Percentiles rank a stretch among this genome's conserved stretches.
Evolutionary conservation across 1,140 invertebrate genomes (phyloP).

Genomic region (Centruroides sculpturatus): DNA sequence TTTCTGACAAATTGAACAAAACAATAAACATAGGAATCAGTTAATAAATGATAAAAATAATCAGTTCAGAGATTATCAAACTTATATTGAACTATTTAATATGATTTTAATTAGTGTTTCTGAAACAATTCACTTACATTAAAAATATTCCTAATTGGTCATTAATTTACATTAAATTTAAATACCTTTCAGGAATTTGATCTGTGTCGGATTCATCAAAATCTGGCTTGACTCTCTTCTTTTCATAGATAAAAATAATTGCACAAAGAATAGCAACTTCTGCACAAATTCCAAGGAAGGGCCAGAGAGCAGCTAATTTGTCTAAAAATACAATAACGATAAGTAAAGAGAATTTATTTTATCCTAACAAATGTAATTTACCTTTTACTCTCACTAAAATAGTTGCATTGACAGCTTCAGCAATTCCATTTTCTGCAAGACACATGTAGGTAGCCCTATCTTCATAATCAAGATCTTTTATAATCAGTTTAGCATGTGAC

Average conservation of each 20-base stretch:
- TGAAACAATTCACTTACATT: background rate
- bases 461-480: conserved; percentile 9
- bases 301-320: conserved; percentile 80
- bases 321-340: conserved; percentile 31
- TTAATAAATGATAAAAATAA: too few species aligned
- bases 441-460: conserved; percentile 31
- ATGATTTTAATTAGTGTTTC: background rate
- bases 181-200: conserved; percentile 60
- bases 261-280: conserved; percentile 85
- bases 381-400: conserved; percentile 60
- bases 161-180: conserved; percentile 38
- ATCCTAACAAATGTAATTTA: conserved; percentile 21
- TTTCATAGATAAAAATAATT: conserved; percentile 92
- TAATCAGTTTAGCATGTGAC: conserved; percentile 28
- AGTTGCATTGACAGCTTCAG: conserved; percentile 21
- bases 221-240: conserved; percentile 78
- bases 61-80: too few species aligned
- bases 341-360: background rate
- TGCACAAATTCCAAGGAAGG: conserved; percentile 79
- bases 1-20: too few species aligned
- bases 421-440: conserved; percentile 34
- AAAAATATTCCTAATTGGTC: conserved; percentile 16
- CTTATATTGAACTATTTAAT: background rate
- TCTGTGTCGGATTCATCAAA: conserved; percentile 84
- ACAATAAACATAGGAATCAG: too few species aligned